Percentiles rank a stretch among this genome's conserved stretches.
Evolutionary conservation across 2,797 vertebrate species (phyloP).

Genomic region (Micropoecilia bifurca): DNA sequence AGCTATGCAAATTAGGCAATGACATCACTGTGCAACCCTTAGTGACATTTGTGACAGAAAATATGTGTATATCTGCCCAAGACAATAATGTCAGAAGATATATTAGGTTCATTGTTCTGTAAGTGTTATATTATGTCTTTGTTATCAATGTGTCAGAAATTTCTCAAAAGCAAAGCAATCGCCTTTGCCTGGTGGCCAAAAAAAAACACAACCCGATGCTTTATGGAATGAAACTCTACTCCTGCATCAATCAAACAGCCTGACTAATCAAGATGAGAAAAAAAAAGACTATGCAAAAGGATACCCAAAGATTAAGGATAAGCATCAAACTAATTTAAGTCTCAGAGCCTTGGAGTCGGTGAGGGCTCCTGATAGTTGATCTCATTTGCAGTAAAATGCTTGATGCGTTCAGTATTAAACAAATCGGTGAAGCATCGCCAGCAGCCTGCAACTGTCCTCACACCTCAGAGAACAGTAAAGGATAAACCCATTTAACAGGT

Average conservation of each 20-base stretch:
- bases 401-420: background rate
- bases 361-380: background rate
- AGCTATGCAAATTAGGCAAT: background rate
- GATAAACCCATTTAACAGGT: background rate
- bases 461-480: background rate
- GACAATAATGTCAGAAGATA: background rate
- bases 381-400: conserved; percentile 8
- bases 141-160: background rate
- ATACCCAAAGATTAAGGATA: background rate
- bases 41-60: background rate
- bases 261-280: background rate
- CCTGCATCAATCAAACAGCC: background rate
- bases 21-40: background rate
- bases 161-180: background rate
- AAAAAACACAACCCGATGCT: background rate
- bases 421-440: background rate
- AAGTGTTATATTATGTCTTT: background rate
- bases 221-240: background rate
- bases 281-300: background rate
- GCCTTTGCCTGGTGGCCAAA: background rate
- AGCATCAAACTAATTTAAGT: conserved; percentile 9
- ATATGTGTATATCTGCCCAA: background rate
- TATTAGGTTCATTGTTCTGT: background rate
- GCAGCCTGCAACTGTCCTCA: background rate
- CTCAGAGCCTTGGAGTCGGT: background rate